phyloP scores from a whole-genome alignment of 2,113 vertebrate genomes.

The Tychaedon coryphoeus region DNA sequence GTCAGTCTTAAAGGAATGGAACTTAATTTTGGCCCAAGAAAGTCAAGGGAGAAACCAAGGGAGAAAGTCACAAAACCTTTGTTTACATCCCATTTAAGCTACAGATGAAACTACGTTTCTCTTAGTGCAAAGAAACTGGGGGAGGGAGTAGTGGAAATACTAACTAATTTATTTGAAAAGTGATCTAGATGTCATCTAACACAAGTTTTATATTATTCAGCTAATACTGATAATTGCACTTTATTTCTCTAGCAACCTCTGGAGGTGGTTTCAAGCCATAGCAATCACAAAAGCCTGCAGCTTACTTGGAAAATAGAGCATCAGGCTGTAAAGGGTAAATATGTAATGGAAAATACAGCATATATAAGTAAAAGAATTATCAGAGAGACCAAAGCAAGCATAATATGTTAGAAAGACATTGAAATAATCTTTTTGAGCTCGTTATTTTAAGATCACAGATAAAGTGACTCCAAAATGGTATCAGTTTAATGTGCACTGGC shows the following conservation, averaged over 20 bases:
- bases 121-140: not conserved
- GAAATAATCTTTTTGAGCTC: conserved; percentile 4
- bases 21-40: not conserved
- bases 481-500: conserved; percentile 27
- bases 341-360: not conserved
- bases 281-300: not conserved
- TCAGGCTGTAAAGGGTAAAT: not conserved
- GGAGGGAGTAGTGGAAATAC: not conserved
- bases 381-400: not conserved
- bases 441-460: conserved; percentile 57
- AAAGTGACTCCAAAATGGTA: conserved; percentile 46
- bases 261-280: not conserved
- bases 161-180: not conserved
- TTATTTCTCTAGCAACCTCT: conserved; percentile 24
- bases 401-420: conserved; percentile 19
- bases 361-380: not conserved
- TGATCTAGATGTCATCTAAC: not conserved
- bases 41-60: not conserved
- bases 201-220: not conserved
- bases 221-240: not conserved
- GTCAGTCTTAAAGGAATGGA: not conserved
- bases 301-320: not conserved
- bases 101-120: not conserved
- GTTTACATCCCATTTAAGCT: not conserved
- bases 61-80: not conserved